Percentiles rank a stretch among this genome's conserved stretches.
Conservation (phyloP, 2,797 vertebrate species). For the Etheostoma nigrum region DNA sequence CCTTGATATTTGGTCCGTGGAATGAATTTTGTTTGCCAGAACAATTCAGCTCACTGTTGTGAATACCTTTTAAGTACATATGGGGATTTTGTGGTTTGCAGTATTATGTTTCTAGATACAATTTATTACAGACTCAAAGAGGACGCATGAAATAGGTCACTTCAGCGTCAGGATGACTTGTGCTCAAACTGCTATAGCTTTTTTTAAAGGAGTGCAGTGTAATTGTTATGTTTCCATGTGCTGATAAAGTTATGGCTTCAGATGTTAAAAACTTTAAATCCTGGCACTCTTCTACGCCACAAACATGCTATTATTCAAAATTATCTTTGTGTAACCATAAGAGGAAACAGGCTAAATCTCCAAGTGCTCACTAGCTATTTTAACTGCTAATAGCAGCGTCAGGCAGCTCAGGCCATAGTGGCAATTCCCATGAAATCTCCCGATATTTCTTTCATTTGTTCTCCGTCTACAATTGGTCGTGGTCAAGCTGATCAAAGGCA, state of each 20-base stretch:
- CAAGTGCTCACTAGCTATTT: constrained; percentile 87
- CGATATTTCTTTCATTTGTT: constrained; percentile 99
- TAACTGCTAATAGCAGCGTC: constrained; percentile 88
- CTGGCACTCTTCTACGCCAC: constrained; percentile 23
- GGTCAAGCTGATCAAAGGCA: constrained; percentile 98
- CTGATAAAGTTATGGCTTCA: constrained; percentile 51
- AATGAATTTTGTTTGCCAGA: constrained; percentile 81
- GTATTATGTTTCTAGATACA: constrained; percentile 75
- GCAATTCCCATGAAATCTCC: constrained; percentile 99
- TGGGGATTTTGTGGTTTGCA: constrained; percentile 69
- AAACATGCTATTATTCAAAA: constrained; percentile 42
- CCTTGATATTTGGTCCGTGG: constrained; percentile 76
- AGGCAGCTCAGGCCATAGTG: constrained; percentile 87
- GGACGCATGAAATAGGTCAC: constrained; percentile 65
- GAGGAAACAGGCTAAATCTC: constrained; percentile 86
- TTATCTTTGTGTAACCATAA: constrained; percentile 66
- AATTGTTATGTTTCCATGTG: constrained; percentile 72
- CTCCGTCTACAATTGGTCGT: constrained; percentile 97
- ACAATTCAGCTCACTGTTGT: constrained; percentile 69
- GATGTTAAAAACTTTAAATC: constrained; percentile 45
- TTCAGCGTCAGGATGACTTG: constrained; percentile 45
- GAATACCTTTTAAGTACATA: constrained; percentile 72
- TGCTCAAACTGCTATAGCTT: constrained; percentile 43
- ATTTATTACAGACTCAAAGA: constrained; percentile 72
- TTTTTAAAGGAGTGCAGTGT: constrained; percentile 50